Base-by-base conservation (phyloP, 2,113 vertebrate species). In the Hydrochoerus hydrochaeris region DNA sequence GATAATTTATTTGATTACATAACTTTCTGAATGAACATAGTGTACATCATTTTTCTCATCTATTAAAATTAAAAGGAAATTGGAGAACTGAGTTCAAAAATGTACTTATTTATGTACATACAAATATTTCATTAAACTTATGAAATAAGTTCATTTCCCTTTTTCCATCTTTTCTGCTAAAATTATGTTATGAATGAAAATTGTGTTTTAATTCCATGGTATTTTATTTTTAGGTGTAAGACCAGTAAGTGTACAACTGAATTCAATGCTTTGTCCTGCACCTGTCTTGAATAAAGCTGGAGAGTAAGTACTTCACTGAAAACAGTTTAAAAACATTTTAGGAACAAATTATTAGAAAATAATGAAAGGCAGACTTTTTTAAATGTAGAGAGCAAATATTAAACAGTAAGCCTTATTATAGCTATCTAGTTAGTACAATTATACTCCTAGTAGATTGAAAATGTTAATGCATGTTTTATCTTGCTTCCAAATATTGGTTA, bases 221-320 rank as follows among this genome's bases (percentile, higher is more conserved):
- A 67, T 60, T 97, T 97, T 96, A 52, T 98, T 99, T 99, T 6
- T 98, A 99, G 99, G 97, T 98, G 98, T 98, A 60, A 99, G 98
- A 96, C 99, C 99, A 69, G 99, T 98, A 63, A 94, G 65, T 0
- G 98, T 99, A 90, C 95, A 97, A n/a, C 96, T 98, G 11, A 97
- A 99, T 67, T 99, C 99, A 92, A 97, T 99, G 96, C 98, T 99
- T 96, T 99, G 99, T 97, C 99, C 99, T 58, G 99, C 99, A 9
- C 99, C 99, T 0, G 81, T 97, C 95, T 98, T 99, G 62, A 98
- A 99, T 58, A 98, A 99, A 97, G 99, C 98, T n/a, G 99, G 99
- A 99, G 99, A 99, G 99, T 99, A 98, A 99, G 99, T 99, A 98
- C 46, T 84, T 89, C 12, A 90, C 89, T 78, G 71, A 92, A 62